phyloP scores from a whole-genome alignment of 2,888 invertebrate genomes.

The Tetranychus truncatus region DNA sequence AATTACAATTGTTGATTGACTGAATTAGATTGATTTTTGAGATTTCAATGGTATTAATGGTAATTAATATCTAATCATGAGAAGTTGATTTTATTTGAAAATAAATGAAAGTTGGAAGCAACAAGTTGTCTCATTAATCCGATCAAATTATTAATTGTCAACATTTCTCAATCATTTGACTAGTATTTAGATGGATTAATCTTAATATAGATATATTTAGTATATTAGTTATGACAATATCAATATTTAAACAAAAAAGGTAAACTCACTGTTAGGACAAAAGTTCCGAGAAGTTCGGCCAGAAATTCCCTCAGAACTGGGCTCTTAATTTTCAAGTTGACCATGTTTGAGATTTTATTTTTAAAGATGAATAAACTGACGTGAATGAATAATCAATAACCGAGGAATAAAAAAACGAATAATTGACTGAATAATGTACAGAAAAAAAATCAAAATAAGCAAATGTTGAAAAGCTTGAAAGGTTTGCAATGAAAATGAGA shows the following conservation, averaged over 20 bases:
- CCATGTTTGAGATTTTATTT: not conserved
- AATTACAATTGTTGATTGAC: not conserved
- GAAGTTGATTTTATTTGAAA: too few relatives aligned
- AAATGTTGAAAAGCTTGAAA: not conserved
- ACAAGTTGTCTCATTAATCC: too few relatives aligned
- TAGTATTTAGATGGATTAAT: too few relatives aligned
- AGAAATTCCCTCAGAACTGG: slow-evolving; percentile 31
- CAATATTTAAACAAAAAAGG: not conserved
- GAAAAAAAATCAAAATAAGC: not conserved
- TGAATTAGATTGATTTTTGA: not conserved
- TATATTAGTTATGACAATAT: not conserved
- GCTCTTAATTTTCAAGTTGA: slow-evolving; percentile 18
- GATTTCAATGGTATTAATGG: too few relatives aligned
- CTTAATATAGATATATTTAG: too few relatives aligned
- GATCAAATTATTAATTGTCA: too few relatives aligned
- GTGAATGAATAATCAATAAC: not conserved
- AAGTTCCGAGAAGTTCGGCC: slow-evolving; percentile 35
- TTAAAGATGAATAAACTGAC: not conserved
- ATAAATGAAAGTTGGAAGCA: too few relatives aligned
- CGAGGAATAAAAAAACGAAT: not conserved
- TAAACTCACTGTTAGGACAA: slow-evolving; percentile 33
- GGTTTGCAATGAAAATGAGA: not conserved
- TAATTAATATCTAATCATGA: too few relatives aligned
- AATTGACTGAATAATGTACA: not conserved
- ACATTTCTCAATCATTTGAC: too few relatives aligned